Conservation (phyloP, 30 jellyfish, hydroid and myxozoan species). For the Hydractinia echinata region DNA sequence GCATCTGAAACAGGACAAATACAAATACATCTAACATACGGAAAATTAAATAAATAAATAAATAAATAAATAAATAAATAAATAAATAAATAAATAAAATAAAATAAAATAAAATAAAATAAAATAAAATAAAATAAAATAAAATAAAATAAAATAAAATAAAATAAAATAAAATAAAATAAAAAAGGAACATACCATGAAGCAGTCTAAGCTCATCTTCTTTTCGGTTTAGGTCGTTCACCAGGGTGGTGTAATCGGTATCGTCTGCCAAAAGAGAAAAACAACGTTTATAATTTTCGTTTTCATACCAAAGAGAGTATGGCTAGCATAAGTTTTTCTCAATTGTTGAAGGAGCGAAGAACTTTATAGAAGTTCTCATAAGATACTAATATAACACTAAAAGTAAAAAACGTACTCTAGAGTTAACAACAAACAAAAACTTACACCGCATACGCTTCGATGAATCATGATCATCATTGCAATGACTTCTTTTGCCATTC, state of each 20-base stretch:
- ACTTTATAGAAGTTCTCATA: too few relatives aligned
- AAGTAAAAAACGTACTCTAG: too few relatives aligned
- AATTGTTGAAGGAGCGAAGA: too few relatives aligned
- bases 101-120: too few relatives aligned
- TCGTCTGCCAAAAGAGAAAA: conserved; percentile 46
- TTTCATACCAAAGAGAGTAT: neutral
- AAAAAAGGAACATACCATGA: conserved; percentile 53
- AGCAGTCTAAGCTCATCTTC: conserved; percentile 75
- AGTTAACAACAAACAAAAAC: neutral
- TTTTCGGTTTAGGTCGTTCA: conserved; percentile 74
- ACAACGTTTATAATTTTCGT: neutral
- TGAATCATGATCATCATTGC: neutral
- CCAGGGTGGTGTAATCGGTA: conserved; percentile 41
- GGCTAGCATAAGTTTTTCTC: too few relatives aligned
- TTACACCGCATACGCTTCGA: conserved; percentile 5
- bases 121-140: too few relatives aligned
- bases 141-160: too few relatives aligned
- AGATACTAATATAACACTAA: too few relatives aligned
- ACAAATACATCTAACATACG: neutral
- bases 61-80: too few relatives aligned
- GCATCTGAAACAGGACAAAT: conserved; percentile 52
- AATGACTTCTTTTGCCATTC: conserved; percentile 16
- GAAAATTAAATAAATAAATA: neutral
- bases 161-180: too few relatives aligned
- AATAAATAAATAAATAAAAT: too few relatives aligned